phyloP scores from a whole-genome alignment of 2,797 vertebrate genomes.

The Alosa sapidissima region DNA sequence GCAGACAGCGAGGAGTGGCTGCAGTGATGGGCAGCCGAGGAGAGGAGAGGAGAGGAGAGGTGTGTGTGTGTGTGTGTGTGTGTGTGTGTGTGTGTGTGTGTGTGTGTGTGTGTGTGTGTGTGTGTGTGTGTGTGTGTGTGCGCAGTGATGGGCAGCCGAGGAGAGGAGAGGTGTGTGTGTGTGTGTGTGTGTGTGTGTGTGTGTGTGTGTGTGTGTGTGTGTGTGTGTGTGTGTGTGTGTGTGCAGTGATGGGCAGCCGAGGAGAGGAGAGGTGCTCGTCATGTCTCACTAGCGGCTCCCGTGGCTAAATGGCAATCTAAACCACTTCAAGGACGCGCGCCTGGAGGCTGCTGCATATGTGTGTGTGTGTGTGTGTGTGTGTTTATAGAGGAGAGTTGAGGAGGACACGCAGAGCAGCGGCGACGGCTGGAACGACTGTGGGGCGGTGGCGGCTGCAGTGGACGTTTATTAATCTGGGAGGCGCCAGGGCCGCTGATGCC shows the following conservation, averaged over 20 bases:
- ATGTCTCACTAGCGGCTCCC: conserved; percentile 44
- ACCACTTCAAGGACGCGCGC: conserved; percentile 53
- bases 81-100: too few relatives aligned
- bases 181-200: too few relatives aligned
- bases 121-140: too few relatives aligned
- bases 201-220: too few relatives aligned
- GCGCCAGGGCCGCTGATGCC: conserved; percentile 39
- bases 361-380: not conserved
- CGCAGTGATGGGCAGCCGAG: not conserved
- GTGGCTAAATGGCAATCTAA: conserved; percentile 58
- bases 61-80: too few relatives aligned
- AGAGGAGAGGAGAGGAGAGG: too few relatives aligned
- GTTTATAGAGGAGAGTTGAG: conserved; percentile 1
- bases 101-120: too few relatives aligned
- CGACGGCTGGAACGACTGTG: not conserved
- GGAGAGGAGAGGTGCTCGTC: not conserved
- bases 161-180: too few relatives aligned
- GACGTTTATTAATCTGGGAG: conserved; percentile 43
- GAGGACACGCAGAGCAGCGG: not conserved
- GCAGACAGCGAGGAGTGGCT: not conserved
- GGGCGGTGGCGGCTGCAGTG: not conserved
- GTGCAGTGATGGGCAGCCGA: not conserved
- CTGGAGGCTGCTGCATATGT: conserved; percentile 23
- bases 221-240: too few relatives aligned
- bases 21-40: not conserved